These are phyloP conservation scores for Arctocebus calabarensis DNA, from an alignment of 2,797 vertebrate genomes.

Conservation along the genomic window DNA sequence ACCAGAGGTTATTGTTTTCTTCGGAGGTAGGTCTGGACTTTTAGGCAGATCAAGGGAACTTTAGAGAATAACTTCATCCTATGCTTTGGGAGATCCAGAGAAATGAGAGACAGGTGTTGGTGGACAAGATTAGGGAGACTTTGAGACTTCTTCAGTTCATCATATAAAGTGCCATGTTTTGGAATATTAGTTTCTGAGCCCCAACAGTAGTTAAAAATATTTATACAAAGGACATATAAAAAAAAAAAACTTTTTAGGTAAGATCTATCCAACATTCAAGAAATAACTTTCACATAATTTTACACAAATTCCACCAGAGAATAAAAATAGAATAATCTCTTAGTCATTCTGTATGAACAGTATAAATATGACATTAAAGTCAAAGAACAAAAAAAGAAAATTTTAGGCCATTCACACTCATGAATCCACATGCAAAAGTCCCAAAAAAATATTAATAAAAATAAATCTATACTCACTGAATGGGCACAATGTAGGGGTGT, in stretches of 20 bases:
- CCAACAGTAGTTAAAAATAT: background rate
- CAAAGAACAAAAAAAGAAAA: background rate
- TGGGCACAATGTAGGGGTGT: too few relatives aligned
- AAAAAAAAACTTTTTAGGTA: background rate
- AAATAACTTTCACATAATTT: background rate
- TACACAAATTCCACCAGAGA: background rate
- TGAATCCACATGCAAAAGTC: background rate
- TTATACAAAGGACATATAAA: background rate
- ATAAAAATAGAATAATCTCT: background rate
- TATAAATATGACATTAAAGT: background rate
- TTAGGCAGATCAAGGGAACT: background rate
- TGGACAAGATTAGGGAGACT: background rate
- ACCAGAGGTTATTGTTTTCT: background rate
- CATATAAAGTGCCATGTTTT: background rate
- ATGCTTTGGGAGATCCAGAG: background rate
- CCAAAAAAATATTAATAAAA: background rate
- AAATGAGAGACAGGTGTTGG: background rate
- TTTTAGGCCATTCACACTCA: background rate
- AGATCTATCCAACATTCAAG: background rate
- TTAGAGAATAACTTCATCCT: background rate
- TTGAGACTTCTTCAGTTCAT: background rate
- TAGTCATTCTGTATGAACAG: background rate
- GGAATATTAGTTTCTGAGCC: background rate
- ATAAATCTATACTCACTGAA: background rate
- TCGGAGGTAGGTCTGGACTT: background rate